Percentiles rank a stretch among this genome's conserved stretches.
Evolutionary conservation across 2,113 vertebrate species (phyloP).

Genomic region (Myrmophylax atrothorax): DNA sequence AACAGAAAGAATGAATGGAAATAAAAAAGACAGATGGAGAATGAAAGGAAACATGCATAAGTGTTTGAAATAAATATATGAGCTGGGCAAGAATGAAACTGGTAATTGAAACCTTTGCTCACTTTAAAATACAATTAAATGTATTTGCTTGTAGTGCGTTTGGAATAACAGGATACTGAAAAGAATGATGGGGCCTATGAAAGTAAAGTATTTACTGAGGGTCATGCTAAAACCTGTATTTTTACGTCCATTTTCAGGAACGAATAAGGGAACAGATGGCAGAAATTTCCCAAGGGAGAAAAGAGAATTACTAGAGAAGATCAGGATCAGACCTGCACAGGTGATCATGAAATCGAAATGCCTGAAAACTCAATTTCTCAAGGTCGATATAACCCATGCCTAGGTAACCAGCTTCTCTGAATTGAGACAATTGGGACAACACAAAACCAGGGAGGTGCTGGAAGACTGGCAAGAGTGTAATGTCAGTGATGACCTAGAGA

Average conservation of each 20-base stretch:
- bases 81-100: slow-evolving; percentile 21
- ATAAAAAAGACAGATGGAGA: slow-evolving; percentile 48
- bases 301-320: slow-evolving; percentile 59
- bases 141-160: slow-evolving; percentile 16
- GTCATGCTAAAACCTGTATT: slow-evolving; percentile 30
- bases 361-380: slow-evolving; percentile 63
- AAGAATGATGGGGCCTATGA: slow-evolving; percentile 14
- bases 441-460: not conserved
- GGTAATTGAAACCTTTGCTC: slow-evolving; percentile 44
- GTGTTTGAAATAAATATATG: slow-evolving; percentile 44
- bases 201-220: slow-evolving; percentile 21
- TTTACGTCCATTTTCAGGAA: slow-evolving; percentile 26
- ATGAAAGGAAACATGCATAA: not conserved
- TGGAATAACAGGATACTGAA: slow-evolving; percentile 16
- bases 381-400: slow-evolving; percentile 9
- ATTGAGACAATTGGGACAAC: not conserved
- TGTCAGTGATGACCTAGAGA: not conserved
- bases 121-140: slow-evolving; percentile 42
- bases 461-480: not conserved
- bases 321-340: slow-evolving; percentile 62
- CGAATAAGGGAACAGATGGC: slow-evolving; percentile 48
- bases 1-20: slow-evolving; percentile 31
- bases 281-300: slow-evolving; percentile 68
- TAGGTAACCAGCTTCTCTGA: not conserved
- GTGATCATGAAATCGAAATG: slow-evolving; percentile 60